Evolutionary conservation across 2,113 vertebrate genomes (phyloP).

Genomic region (Theropithecus gelada): DNA sequence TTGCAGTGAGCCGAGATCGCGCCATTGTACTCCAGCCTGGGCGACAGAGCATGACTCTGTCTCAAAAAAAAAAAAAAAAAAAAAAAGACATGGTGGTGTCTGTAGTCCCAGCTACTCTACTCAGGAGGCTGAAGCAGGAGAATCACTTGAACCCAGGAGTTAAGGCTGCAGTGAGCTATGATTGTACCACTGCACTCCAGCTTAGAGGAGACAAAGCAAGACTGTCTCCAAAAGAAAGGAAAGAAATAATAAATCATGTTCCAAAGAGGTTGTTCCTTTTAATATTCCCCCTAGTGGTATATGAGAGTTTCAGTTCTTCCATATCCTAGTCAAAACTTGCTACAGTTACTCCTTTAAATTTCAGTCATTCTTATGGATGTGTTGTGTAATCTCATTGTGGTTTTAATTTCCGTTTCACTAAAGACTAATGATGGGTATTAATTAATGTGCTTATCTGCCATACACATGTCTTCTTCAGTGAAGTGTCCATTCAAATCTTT

Average conservation of each 20-base stretch:
- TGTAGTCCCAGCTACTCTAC: too few species aligned
- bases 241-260: neutral
- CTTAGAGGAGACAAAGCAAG: too few species aligned
- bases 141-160: too few species aligned
- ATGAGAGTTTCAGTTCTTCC: neutral
- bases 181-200: too few species aligned
- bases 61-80: too few species aligned
- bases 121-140: too few species aligned
- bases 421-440: neutral
- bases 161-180: too few species aligned
- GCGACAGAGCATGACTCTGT: accelerated
- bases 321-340: neutral
- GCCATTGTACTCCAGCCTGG: too few species aligned
- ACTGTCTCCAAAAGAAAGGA: too few species aligned
- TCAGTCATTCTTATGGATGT: neutral
- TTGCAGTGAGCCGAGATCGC: accelerated
- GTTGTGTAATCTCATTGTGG: neutral
- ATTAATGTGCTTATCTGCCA: neutral
- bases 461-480: neutral
- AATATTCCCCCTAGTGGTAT: neutral
- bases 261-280: neutral
- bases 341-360: neutral
- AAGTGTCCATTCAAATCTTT: neutral
- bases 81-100: too few species aligned
- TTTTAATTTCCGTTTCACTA: neutral